These are phyloP conservation scores for Montipora foliosa DNA, from an alignment of 64 coral and sea anemone species.

Conservation along the genomic window DNA sequence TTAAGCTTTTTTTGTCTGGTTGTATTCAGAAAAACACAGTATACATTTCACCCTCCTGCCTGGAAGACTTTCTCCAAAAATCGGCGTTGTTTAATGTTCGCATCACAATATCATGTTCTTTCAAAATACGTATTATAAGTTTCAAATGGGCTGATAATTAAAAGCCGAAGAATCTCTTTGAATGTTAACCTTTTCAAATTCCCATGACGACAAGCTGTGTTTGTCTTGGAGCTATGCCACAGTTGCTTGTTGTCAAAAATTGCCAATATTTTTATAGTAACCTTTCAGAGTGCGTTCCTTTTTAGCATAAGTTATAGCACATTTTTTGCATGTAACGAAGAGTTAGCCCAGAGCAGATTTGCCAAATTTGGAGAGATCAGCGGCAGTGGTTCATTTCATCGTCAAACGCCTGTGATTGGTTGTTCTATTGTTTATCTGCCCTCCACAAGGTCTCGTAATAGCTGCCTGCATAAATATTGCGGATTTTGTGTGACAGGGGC, in stretches of 20 bases:
- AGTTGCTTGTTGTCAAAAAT: not conserved
- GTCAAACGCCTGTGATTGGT: slow-evolving; percentile 31
- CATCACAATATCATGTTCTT: too few relatives aligned
- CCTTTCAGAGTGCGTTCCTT: not conserved
- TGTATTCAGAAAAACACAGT: too few relatives aligned
- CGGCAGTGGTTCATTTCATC: not conserved
- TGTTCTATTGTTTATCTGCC: slow-evolving; percentile 49
- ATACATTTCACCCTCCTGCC: too few relatives aligned
- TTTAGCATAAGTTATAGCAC: not conserved
- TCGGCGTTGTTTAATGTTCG: too few relatives aligned
- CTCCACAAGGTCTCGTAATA: slow-evolving; percentile 11
- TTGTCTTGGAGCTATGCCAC: not conserved
- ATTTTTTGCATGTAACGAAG: not conserved
- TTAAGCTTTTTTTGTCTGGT: too few relatives aligned
- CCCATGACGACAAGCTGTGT: not conserved
- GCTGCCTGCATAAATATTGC: slow-evolving; percentile 18
- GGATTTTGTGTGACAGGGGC: slow-evolving; percentile 3
- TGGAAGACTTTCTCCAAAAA: too few relatives aligned
- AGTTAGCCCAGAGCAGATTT: not conserved
- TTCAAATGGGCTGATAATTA: too few relatives aligned
- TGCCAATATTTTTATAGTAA: not conserved
- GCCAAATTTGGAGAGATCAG: slow-evolving; percentile 37
- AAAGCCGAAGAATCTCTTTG: too few relatives aligned
- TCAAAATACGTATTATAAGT: too few relatives aligned
- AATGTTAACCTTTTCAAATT: not conserved